These are phyloP conservation scores for Dipodomys ordii DNA, from an alignment of 2,113 vertebrate genomes.

Conservation along the genomic window DNA sequence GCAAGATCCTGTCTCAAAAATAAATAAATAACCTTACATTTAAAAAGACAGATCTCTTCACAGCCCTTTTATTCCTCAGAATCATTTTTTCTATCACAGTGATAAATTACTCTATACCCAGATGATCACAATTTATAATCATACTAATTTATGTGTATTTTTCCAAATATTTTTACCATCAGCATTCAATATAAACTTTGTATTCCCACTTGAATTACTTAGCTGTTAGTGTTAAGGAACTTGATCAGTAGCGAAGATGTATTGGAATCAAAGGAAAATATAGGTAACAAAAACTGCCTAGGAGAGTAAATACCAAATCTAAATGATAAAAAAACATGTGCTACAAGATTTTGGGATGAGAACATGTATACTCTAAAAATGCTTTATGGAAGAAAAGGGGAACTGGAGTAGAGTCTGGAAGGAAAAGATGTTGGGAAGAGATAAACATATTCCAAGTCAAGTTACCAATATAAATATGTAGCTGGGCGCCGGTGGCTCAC, in stretches of 20 bases:
- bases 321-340: background rate
- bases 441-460: background rate
- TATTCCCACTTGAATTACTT: background rate
- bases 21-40: background rate
- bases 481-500: too few relatives aligned
- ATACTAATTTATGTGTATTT: background rate
- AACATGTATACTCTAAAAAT: background rate
- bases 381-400: background rate
- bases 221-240: background rate
- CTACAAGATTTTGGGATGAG: background rate
- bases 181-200: background rate
- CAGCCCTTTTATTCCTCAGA: background rate
- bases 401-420: background rate
- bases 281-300: constrained; percentile 1
- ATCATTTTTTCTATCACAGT: background rate
- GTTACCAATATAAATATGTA: background rate
- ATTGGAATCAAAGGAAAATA: constrained; percentile 25
- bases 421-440: background rate
- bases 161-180: constrained; percentile 9
- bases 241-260: background rate
- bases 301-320: background rate
- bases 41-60: background rate
- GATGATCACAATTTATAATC: constrained; percentile 14
- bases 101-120: constrained; percentile 27
- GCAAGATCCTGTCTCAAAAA: background rate